Conservation (phyloP, 1,140 invertebrate species). For the Eupeodes corollae region DNA sequence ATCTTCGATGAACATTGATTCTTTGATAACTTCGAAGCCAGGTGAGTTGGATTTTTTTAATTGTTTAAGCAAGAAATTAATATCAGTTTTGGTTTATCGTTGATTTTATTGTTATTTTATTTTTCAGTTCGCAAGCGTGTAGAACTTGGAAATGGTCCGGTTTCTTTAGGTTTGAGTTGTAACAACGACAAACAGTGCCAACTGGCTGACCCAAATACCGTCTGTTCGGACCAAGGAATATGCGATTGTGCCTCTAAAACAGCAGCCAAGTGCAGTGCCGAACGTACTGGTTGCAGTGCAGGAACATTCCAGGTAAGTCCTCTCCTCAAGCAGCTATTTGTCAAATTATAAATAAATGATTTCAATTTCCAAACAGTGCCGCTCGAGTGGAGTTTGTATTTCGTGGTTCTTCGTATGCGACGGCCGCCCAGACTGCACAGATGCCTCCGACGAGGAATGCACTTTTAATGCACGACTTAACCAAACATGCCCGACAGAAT, state of each 20-base stretch:
- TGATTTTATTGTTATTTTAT: conserved; percentile 3
- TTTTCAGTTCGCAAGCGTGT: conserved; percentile 36
- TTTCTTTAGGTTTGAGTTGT: conserved; percentile 66
- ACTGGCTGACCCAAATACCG: conserved; percentile 61
- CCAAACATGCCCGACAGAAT: conserved; percentile 36
- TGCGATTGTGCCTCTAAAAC: conserved; percentile 61
- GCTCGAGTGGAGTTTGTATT: conserved; percentile 73
- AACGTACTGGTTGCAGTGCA: conserved; percentile 60
- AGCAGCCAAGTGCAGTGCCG: conserved; percentile 51
- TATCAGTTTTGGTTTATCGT: background rate
- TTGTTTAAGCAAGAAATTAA: background rate
- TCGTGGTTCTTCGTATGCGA: conserved; percentile 89
- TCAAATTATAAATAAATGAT: background rate
- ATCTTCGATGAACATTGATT: background rate
- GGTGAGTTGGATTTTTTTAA: conserved; percentile 13
- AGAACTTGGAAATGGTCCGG: conserved; percentile 43
- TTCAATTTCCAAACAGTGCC: conserved; percentile 43
- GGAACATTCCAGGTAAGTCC: conserved; percentile 69
- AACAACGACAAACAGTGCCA: conserved; percentile 65
- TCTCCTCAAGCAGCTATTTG: background rate
- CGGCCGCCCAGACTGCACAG: conserved; percentile 55
- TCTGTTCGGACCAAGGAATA: conserved; percentile 58
- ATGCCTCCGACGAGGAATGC: conserved; percentile 75
- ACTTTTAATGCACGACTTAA: conserved; percentile 28
- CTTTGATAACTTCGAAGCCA: conserved; percentile 8